Evolutionary conservation across 2,888 invertebrate species (phyloP), one percentile per base, ranked within the genome.

Genomic region (Ditula angustiorana): DNA sequence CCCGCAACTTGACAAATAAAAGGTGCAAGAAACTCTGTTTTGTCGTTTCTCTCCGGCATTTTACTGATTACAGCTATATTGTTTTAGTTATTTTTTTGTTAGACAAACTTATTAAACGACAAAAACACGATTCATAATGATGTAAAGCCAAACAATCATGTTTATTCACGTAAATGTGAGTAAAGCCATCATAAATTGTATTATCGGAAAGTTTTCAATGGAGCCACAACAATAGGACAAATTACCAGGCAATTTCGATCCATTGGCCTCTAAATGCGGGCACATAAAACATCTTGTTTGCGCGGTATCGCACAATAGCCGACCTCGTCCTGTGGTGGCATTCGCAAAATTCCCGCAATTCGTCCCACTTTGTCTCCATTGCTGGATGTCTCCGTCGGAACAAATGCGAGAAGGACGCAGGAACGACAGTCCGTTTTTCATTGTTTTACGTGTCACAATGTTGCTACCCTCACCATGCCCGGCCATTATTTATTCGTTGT

Each of bases 231-330:
- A 83, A 82, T 78, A 78, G 80, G 79, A 81, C 80, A 82, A 85
- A 84, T 85, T 81, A 81, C 82, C 70, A 74, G 77, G 80, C 80
- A 85, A 85, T 87, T 87, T 85, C 87, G 82, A 85, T 83, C 82
- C 85, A 81, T 84, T 83, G 83, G 74, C 76, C 72, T 76, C 75
- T 87, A 88, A 64, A 91, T 90, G 87, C 80, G 78, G 77, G 78
- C 80, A 83, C 85, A 87, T 90, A 89, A 88, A 90, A 88, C 86
- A 88, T 86, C 83, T 86, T 88, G 87, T 90, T 89, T 87, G 86
- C 83, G 77, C 71, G 77, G 76, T 78, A 80, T 85, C 80, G 79
- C 76, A 88, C 86, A 89, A 89, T 86, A 81, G 85, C 74, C 78
- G 76, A 76, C 73, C 72, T 69, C 77, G 76, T 74, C 75, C 80